These are phyloP conservation scores for Microplitis mediator DNA, from an alignment of 1,140 invertebrate species.

Conservation along the genomic window DNA sequence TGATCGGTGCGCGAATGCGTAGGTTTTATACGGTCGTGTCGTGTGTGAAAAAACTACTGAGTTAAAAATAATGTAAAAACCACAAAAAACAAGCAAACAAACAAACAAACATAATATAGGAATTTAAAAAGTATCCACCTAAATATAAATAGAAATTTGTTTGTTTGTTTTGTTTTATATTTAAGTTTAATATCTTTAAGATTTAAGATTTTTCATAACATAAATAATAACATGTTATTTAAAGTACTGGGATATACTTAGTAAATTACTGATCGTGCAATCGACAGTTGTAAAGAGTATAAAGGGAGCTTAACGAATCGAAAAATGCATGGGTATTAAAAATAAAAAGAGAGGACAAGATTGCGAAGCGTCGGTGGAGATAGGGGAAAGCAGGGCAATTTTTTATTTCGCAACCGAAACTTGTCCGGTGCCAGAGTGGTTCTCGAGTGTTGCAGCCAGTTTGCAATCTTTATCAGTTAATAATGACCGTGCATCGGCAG, in stretches of 20 bases:
- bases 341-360: constrained; percentile 2
- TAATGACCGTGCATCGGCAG: background rate
- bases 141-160: background rate
- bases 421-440: background rate
- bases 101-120: background rate
- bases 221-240: too few relatives aligned
- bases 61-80: background rate
- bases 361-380: constrained; percentile 21
- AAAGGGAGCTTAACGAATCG: constrained; percentile 26
- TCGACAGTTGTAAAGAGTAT: background rate
- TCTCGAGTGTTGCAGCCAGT: constrained; percentile 8
- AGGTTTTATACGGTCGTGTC: background rate
- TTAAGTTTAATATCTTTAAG: too few relatives aligned
- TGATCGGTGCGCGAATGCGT: background rate
- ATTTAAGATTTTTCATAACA: too few relatives aligned
- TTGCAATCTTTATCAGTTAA: constrained; percentile 17
- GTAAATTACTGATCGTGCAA: constrained; percentile 1
- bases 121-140: background rate
- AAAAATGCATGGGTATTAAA: constrained; percentile 26
- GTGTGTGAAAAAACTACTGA: background rate
- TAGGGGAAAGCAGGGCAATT: constrained; percentile 28
- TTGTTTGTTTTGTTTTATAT: too few relatives aligned
- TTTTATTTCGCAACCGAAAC: constrained; percentile 26
- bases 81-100: background rate
- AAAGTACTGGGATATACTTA: background rate